Evolutionary conservation across 2,888 invertebrate genomes (phyloP).

Genomic region (Altica lythri): DNA sequence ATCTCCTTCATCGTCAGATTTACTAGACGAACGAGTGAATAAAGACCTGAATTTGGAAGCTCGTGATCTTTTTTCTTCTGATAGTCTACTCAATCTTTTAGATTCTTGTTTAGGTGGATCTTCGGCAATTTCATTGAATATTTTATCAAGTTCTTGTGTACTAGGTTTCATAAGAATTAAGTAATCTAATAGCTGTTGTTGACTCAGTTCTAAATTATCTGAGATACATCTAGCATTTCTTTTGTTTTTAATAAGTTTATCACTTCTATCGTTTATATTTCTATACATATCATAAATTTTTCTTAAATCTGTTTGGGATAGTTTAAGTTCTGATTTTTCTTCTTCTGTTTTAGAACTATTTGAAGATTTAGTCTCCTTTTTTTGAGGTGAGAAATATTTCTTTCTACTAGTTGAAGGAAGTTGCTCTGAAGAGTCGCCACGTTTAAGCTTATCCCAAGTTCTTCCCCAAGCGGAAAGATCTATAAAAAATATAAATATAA

Average conservation of each 20-base stretch:
- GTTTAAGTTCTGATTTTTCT: slow-evolving; percentile 31
- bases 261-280: slow-evolving; percentile 35
- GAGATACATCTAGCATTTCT: slow-evolving; percentile 44
- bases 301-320: slow-evolving; percentile 43
- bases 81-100: slow-evolving; percentile 39
- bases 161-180: slow-evolving; percentile 51
- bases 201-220: slow-evolving; percentile 50
- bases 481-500: no score
- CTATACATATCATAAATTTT: slow-evolving; percentile 48
- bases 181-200: slow-evolving; percentile 53
- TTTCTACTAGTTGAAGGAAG: slow-evolving; percentile 44
- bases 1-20: slow-evolving; percentile 53
- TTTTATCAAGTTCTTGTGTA: slow-evolving; percentile 46
- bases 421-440: slow-evolving; percentile 64
- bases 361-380: slow-evolving; percentile 40
- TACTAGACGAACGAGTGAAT: slow-evolving; percentile 40
- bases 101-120: slow-evolving; percentile 41
- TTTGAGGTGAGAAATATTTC: slow-evolving; percentile 58
- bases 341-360: slow-evolving; percentile 26
- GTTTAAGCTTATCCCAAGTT: slow-evolving; percentile 64
- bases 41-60: slow-evolving; percentile 47
- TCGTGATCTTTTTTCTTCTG: slow-evolving; percentile 46
- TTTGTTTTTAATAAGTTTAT: slow-evolving; percentile 35
- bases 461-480: slow-evolving; percentile 64
- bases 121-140: slow-evolving; percentile 42